These are phyloP conservation scores for Euthynnus affinis DNA, from an alignment of 2,797 vertebrate species.

Conservation along the genomic window DNA sequence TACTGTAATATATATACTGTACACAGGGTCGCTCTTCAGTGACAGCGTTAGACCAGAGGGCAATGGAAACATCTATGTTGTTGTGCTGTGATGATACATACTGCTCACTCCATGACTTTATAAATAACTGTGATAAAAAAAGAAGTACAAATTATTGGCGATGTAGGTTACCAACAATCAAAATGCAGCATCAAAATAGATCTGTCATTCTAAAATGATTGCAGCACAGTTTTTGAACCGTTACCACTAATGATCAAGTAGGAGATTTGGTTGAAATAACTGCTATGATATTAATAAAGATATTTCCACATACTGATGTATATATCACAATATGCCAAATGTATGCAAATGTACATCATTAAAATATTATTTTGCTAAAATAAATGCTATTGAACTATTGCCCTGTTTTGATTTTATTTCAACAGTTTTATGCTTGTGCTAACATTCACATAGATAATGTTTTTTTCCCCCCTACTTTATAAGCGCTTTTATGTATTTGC, in stretches of 20 bases:
- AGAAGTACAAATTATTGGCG: not conserved
- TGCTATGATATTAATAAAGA: not conserved
- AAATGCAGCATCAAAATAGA: not conserved
- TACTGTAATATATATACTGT: constrained; percentile 5
- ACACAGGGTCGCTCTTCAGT: not conserved
- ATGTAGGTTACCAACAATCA: not conserved
- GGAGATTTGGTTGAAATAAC: not conserved
- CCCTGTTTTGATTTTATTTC: not conserved
- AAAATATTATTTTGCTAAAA: not conserved
- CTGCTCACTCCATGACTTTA: not conserved
- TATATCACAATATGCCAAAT: not conserved
- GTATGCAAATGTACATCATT: not conserved
- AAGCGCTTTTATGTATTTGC: not conserved
- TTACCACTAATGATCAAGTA: no score
- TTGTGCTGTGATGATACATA: not conserved
- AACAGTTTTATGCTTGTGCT: not conserved
- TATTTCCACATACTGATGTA: not conserved
- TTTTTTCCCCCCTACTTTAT: not conserved
- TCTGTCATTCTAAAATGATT: not conserved
- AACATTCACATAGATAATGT: not conserved
- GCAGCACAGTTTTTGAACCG: no score
- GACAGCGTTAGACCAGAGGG: not conserved
- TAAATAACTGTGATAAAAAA: constrained; percentile 3
- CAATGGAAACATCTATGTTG: not conserved
- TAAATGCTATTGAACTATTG: not conserved